Evolutionary conservation across 1,140 invertebrate genomes (phyloP).

Genomic region (Ladona fulva): DNA sequence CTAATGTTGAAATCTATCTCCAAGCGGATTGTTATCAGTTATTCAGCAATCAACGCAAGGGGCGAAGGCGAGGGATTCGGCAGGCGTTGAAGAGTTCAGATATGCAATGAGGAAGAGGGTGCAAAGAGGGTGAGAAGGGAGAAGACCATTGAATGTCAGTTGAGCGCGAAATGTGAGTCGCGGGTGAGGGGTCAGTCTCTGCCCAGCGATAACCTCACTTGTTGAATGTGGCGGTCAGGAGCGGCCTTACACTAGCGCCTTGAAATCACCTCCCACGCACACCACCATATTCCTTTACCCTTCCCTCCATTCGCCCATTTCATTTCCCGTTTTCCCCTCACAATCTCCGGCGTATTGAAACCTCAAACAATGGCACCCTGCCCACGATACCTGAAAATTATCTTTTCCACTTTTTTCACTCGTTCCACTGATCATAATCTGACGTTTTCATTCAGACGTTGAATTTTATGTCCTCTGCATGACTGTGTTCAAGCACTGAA

Average conservation of each 20-base stretch:
- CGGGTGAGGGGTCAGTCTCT: not conserved
- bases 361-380: no score
- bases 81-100: not conserved
- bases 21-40: no score
- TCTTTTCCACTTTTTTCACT: no score
- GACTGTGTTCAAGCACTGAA: no score
- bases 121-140: not conserved
- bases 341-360: not conserved
- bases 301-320: not conserved
- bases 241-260: not conserved
- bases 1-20: no score
- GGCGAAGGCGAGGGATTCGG: not conserved
- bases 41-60: no score
- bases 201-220: not conserved
- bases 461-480: no score
- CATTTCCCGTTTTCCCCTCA: not conserved
- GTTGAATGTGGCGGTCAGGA: not conserved
- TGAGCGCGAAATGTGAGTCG: conserved; percentile 6
- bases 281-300: not conserved
- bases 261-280: not conserved
- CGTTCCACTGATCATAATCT: no score
- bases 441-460: no score
- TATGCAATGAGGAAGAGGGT: not conserved
- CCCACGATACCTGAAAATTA: no score
- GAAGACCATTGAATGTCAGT: not conserved